These are phyloP conservation scores for Pteropus alecto DNA, from an alignment of 2,113 vertebrate genomes.

Conservation along the genomic window DNA sequence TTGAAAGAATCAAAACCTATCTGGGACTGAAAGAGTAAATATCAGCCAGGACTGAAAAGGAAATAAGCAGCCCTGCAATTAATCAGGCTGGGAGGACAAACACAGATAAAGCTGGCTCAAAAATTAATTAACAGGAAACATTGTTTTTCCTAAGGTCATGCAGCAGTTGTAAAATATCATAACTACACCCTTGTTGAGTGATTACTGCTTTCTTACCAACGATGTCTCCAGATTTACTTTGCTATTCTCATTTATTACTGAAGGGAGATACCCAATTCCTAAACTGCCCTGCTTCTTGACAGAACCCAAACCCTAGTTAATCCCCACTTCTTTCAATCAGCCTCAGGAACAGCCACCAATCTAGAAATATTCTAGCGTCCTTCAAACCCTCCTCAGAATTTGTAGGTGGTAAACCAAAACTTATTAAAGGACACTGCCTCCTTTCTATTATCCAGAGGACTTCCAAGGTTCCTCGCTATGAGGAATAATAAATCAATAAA, in stretches of 20 bases:
- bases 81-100: conserved; percentile 22
- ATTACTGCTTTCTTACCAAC: conserved; percentile 38
- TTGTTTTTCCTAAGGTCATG: conserved; percentile 25
- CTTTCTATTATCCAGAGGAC: not conserved
- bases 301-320: not conserved
- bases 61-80: not conserved
- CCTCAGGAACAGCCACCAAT: not conserved
- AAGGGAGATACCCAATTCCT: not conserved
- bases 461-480: not conserved
- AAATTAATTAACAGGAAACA: conserved; percentile 54
- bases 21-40: not conserved
- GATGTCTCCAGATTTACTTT: not conserved
- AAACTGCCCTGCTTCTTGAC: not conserved
- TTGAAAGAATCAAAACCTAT: conserved; percentile 41
- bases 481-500: not conserved
- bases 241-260: conserved; percentile 28
- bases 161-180: conserved; percentile 46
- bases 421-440: not conserved
- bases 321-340: not conserved
- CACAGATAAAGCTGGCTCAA: conserved; percentile 21
- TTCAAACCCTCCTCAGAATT: not conserved
- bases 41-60: not conserved
- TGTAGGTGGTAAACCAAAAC: not conserved
- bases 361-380: not conserved
- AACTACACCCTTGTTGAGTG: not conserved